A percentile compares a stretch with the other conserved stretches of the same genome.
Conservation (phyloP, 2,113 vertebrate species). For the Ciconia maguari region DNA sequence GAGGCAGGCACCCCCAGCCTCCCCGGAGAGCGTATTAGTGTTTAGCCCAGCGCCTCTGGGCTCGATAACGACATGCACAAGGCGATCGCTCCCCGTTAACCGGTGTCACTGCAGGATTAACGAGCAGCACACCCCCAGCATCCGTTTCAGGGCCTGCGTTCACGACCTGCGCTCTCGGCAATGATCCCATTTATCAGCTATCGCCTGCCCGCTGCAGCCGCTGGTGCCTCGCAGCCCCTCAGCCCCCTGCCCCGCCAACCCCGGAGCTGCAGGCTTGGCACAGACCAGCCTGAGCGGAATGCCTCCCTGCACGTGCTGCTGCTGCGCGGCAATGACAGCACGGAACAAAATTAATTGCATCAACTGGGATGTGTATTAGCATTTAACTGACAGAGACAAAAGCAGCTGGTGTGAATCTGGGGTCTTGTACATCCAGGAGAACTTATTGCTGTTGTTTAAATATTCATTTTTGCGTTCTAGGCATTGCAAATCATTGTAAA, state of each 20-base stretch:
- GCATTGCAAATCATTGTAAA: neutral
- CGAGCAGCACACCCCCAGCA: neutral
- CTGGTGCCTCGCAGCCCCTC: neutral
- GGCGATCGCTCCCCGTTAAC: slow-evolving; percentile 13
- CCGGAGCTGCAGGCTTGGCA: neutral
- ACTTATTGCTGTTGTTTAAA: neutral
- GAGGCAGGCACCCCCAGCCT: neutral
- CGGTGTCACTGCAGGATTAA: neutral
- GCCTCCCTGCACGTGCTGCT: neutral
- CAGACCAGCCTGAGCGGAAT: neutral
- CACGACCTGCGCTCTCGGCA: neutral
- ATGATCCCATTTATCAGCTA: neutral
- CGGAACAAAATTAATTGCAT: neutral
- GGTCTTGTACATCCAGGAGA: neutral
- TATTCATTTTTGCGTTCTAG: neutral
- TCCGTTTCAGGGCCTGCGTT: neutral
- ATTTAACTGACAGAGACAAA: slow-evolving; percentile 22
- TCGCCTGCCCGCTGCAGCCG: neutral
- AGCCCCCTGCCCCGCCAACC: neutral
- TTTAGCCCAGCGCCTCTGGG: neutral
- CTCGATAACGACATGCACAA: neutral
- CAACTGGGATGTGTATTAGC: neutral
- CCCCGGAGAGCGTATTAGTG: neutral
- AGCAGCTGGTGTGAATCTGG: neutral
- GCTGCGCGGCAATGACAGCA: neutral